Percentiles rank a stretch among this genome's conserved stretches.
Evolutionary conservation across 2,113 vertebrate species (phyloP).

Genomic region (Poicephalus gulielmi): DNA sequence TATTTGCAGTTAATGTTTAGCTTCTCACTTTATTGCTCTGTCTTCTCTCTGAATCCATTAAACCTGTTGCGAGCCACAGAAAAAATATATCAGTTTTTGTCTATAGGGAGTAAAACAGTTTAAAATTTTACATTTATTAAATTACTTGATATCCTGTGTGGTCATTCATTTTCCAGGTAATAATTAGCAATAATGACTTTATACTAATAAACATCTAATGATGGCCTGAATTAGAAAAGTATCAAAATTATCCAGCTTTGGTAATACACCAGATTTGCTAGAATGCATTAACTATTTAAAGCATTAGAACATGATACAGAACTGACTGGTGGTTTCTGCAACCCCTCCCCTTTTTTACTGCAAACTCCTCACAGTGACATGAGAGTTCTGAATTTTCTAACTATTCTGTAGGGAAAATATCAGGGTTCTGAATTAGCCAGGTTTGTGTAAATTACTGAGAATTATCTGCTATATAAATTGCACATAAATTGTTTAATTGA

Average conservation of each 20-base stretch:
- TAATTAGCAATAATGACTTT: slow-evolving; percentile 56
- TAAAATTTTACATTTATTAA: slow-evolving; percentile 56
- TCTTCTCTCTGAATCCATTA: slow-evolving; percentile 41
- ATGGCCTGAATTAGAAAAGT: slow-evolving; percentile 34
- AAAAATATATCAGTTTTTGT: slow-evolving; percentile 45
- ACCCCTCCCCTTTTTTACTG: background rate
- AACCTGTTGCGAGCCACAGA: slow-evolving; percentile 30
- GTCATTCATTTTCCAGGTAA: slow-evolving; percentile 58
- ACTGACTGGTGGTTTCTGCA: background rate
- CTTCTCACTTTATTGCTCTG: slow-evolving; percentile 52
- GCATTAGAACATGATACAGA: background rate
- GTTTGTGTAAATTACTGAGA: background rate
- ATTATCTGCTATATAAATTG: background rate
- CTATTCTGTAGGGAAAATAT: background rate
- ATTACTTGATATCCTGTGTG: slow-evolving; percentile 32
- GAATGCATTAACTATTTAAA: slow-evolving; percentile 45
- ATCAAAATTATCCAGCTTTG: slow-evolving; percentile 52
- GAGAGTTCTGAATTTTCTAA: background rate
- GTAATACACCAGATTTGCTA: slow-evolving; percentile 28
- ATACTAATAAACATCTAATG: slow-evolving; percentile 58
- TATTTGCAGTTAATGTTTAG: slow-evolving; percentile 56
- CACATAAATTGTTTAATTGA: background rate
- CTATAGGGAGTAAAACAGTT: slow-evolving; percentile 32
- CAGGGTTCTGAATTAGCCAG: background rate
- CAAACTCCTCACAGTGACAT: background rate